Evolutionary conservation across 2,113 vertebrate genomes (phyloP).

Genomic region (Hiodon alosoides): DNA sequence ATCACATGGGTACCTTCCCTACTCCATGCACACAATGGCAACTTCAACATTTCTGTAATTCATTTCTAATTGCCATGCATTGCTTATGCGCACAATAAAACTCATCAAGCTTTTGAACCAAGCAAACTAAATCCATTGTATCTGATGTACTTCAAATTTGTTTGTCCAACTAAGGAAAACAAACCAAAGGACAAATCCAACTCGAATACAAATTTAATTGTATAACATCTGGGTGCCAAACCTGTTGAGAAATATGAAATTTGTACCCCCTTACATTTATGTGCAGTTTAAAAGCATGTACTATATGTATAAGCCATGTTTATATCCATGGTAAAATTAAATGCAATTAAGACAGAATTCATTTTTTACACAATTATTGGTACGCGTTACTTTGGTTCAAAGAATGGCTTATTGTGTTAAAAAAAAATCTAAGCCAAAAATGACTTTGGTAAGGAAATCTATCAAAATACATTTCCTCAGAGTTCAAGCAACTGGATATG

Average conservation of each 20-base stretch:
- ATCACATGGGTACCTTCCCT: not conserved
- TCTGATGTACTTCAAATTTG: slow-evolving; percentile 2
- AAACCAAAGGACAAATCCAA: not conserved
- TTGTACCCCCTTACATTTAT: not conserved
- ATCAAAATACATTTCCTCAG: slow-evolving; percentile 33
- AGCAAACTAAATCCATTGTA: slow-evolving; percentile 3
- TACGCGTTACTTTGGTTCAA: slow-evolving; percentile 34
- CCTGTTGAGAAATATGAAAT: not conserved
- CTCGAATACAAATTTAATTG: not conserved
- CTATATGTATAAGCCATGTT: not conserved
- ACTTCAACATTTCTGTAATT: slow-evolving; percentile 3
- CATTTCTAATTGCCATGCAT: not conserved
- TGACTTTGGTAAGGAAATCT: slow-evolving; percentile 36
- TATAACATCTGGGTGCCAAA: slow-evolving; percentile 4
- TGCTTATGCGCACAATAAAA: slow-evolving; percentile 5
- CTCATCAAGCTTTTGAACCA: not conserved
- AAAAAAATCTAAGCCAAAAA: slow-evolving; percentile 18
- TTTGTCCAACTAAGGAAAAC: slow-evolving; percentile 6
- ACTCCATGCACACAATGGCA: not conserved
- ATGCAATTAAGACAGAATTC: slow-evolving; percentile 2
- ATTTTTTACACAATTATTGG: slow-evolving; percentile 16
- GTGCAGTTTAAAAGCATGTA: not conserved
- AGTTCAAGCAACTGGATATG: slow-evolving; percentile 31
- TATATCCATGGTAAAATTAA: slow-evolving; percentile 5
- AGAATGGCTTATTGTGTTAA: slow-evolving; percentile 33